These are phyloP conservation scores for Anhinga rufa DNA, from an alignment of 2,113 vertebrate genomes.

Conservation along the genomic window DNA sequence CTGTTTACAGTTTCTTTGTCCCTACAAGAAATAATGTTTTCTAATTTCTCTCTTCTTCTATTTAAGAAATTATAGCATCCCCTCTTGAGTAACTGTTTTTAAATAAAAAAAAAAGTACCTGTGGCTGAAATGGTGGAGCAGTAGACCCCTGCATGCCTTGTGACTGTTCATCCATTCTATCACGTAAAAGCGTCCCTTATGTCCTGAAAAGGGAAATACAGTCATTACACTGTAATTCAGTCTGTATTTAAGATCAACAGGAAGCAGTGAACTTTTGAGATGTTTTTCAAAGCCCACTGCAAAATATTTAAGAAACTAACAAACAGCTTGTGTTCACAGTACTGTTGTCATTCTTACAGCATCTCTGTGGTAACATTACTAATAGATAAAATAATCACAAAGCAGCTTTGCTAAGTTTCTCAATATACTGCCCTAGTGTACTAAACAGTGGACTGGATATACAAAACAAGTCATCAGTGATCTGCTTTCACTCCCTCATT, in stretches of 20 bases:
- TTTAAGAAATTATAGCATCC: not conserved
- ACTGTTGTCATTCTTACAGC: not conserved
- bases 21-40: not conserved
- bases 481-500: too few relatives aligned
- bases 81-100: not conserved
- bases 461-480: not conserved
- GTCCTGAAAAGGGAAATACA: constrained; percentile 69
- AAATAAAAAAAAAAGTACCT: constrained; percentile 73
- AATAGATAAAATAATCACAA: not conserved
- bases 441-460: not conserved
- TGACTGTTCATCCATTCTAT: constrained; percentile 88
- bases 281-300: not conserved
- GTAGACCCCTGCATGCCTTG: constrained; percentile 86
- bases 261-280: not conserved
- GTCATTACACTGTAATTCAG: not conserved
- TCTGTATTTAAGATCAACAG: not conserved
- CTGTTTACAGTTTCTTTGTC: not conserved
- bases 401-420: not conserved
- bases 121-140: constrained; percentile 84
- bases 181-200: constrained; percentile 56
- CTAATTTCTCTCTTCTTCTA: not conserved
- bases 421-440: not conserved
- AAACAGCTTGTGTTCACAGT: not conserved
- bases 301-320: not conserved
- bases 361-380: not conserved